These are phyloP conservation scores for Teleogryllus oceanicus DNA, from an alignment of 2,888 invertebrate species.

Conservation along the genomic window DNA sequence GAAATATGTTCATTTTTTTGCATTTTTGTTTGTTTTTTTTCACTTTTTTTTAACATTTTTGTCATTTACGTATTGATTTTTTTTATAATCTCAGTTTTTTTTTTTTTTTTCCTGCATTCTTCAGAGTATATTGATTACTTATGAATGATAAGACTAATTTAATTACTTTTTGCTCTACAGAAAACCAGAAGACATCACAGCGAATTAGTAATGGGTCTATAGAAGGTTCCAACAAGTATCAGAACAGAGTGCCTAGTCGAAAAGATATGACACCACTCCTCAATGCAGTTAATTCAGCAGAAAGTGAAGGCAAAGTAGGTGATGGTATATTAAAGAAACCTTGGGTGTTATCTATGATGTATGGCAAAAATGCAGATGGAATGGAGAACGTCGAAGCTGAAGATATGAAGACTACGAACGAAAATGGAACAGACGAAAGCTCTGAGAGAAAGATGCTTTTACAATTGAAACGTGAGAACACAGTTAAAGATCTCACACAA, in stretches of 20 bases:
- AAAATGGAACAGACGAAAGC: conserved; percentile 44
- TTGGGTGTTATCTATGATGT: conserved; percentile 34
- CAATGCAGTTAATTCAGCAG: conserved; percentile 53
- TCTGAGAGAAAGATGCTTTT: conserved; percentile 59
- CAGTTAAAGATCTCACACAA: conserved; percentile 84
- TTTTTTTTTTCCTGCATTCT: background rate
- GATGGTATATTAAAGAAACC: conserved; percentile 33
- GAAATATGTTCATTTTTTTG: background rate
- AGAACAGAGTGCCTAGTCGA: conserved; percentile 43
- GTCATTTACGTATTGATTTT: no score
- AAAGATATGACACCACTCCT: conserved; percentile 55
- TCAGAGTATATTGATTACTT: background rate
- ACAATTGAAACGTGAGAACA: conserved; percentile 74
- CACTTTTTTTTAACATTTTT: no score
- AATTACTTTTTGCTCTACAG: conserved; percentile 45
- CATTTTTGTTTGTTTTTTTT: background rate
- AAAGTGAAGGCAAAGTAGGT: conserved; percentile 24
- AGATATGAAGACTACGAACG: conserved; percentile 37
- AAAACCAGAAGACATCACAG: conserved; percentile 59
- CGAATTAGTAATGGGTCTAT: conserved; percentile 59
- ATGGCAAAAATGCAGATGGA: conserved; percentile 28
- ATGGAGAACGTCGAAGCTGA: conserved; percentile 26
- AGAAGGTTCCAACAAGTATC: conserved; percentile 42
- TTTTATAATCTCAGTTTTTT: background rate
- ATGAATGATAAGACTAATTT: background rate